Conservation (phyloP, 2,113 vertebrate species). For the Heliornis fulica region DNA sequence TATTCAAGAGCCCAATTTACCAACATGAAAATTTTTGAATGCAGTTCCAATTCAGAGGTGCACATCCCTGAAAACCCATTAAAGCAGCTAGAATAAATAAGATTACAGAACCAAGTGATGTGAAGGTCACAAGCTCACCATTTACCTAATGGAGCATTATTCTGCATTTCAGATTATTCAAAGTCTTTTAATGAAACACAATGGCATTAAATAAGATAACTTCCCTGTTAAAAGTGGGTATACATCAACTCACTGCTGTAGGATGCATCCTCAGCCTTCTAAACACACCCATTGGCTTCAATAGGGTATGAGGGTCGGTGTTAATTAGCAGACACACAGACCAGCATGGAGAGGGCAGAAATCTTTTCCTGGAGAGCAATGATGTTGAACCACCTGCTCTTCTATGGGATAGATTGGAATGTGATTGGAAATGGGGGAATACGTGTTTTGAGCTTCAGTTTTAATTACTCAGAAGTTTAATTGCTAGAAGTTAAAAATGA, state of each 20-base stretch:
- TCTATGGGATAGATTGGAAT: not conserved
- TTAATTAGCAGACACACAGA: not conserved
- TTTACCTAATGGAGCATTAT: not conserved
- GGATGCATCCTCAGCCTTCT: not conserved
- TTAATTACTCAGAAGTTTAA: not conserved
- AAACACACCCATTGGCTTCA: fast-evolving
- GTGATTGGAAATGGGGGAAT: not conserved
- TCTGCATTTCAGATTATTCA: not conserved
- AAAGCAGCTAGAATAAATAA: not conserved
- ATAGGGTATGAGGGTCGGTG: not conserved
- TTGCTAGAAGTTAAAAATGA: not conserved
- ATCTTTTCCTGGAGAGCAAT: not conserved
- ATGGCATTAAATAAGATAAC: not conserved
- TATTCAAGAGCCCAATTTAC: not conserved
- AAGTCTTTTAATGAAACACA: not conserved
- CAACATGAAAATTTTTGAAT: not conserved
- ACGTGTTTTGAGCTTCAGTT: not conserved
- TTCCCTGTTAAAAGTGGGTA: not conserved
- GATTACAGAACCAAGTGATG: not conserved
- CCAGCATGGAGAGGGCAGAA: fast-evolving
- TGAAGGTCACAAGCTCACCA: not conserved
- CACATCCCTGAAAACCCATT: not conserved
- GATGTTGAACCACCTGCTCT: not conserved
- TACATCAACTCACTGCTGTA: not conserved
- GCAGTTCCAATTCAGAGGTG: not conserved